Evolutionary conservation across 1,140 invertebrate genomes (phyloP), one percentile per base, ranked within the genome.

Genomic region (Cydia splendana): DNA sequence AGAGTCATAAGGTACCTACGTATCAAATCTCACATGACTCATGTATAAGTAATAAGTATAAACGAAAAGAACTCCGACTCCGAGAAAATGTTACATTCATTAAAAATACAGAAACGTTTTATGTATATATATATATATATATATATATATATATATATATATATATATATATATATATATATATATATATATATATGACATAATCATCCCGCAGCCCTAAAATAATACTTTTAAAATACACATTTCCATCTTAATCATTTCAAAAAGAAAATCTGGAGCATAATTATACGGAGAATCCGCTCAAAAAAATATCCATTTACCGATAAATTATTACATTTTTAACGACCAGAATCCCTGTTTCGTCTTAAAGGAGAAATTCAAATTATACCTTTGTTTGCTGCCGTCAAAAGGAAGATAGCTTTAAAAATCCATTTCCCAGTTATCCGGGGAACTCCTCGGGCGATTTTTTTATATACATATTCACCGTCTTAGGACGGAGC

Each of bases 381-480:
- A 82, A 82, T 82, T 82, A 75, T 62, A 77, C 79, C 78, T 82
- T 82, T 84, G 79, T 81, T 76, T 84, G 79, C 79, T 77, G 51
- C 78, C 81, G 80, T 81, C 79, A 81, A 80, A 82, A 80, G 69
- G 73, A 80, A 79, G 78, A 76, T 79, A 80, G 77, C 75, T 84
- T 82, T 81, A 79, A 81, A 83, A 80, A 80, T 80, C 78, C 78
- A 82, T 80, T 82, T 79, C 76, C 67, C 71, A 76, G 77, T 78
- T 82, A 82, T 79, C 74, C 76, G 42, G 51, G 77, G 67, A 79
- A 77, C 77, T 67, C 73, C 15, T 18, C 74, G 77, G 79, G 75
- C 75, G 78, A 79, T 82, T 81, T 82, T 38, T 85, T 84, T 82
- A 80, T 81, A 81, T 81, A 75, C 78, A 81, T 82, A 82, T 82